Base-by-base conservation (phyloP, 2,113 vertebrate species). In the Microcebus tavaratra region DNA sequence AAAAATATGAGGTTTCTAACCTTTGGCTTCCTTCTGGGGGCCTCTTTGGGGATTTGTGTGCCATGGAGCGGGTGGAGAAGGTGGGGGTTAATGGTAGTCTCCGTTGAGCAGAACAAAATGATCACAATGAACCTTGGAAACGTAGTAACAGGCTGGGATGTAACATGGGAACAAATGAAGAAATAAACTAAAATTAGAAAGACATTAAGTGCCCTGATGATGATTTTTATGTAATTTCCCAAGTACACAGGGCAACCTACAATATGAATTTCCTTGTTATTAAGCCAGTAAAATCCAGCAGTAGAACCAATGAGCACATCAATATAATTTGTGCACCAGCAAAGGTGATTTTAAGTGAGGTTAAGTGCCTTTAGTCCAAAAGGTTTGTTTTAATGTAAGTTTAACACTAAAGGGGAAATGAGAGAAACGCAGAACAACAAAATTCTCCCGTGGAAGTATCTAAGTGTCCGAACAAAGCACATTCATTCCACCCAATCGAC, bases 151-250 rank as follows among this genome's bases (percentile, higher is more conserved):
- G 75, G 95, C 67, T 20, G 39, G 63, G 61, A 83, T 68, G 76
- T 25, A 97, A 90, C 68, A 9, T 0, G 25, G 89, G 93, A 96
- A 94, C 65, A 76, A 31, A 97, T 67, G 80, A 96, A 96, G 83
- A 97, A 95, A 98, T 95, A 95, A 97, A 98, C 80, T 90, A 97
- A 97, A 98, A 97, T 96, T 94, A 97, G 96, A 96, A 97, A 95
- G 93, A 94, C 72, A 79, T 95, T 95, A 95, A 70, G 61, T 65
- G 76, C 65, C 76, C 91, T 83, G 84, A 80, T 68, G 86, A 92
- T 97, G 96, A 96, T 96, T 96, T 97, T 97, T 97, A 92, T 91
- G 90, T 90, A 90, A 90, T 93, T 97, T 97, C 78, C 92, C 27
- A 45, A 92, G 87, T 82, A 96, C 87, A 88, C 76, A 80, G 85